A percentile compares a stretch with the other conserved stretches of the same genome.
Evolutionary conservation across 2,113 vertebrate genomes (phyloP).

Genomic region (Otolemur garnettii): DNA sequence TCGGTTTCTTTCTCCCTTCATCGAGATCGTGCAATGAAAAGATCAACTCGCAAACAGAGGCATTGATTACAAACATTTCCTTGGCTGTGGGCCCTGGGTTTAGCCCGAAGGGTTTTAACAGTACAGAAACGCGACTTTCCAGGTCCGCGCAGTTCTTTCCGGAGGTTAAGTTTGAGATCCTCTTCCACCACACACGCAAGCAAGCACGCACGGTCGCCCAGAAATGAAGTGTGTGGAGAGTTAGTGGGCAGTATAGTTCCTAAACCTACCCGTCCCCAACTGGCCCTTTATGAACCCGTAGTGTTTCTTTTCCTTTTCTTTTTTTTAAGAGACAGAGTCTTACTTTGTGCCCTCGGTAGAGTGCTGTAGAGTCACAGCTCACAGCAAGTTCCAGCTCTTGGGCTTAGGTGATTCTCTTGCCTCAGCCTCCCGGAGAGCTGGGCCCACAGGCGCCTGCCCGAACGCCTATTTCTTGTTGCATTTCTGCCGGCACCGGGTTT

Average conservation of each 20-base stretch:
- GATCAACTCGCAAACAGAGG: not conserved
- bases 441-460: too few relatives aligned
- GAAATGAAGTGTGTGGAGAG: not conserved
- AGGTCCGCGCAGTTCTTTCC: not conserved
- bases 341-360: too few relatives aligned
- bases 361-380: too few relatives aligned
- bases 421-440: too few relatives aligned
- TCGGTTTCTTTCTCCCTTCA: not conserved
- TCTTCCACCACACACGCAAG: accelerated
- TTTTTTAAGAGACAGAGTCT: too few relatives aligned
- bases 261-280: not conserved
- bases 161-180: not conserved
- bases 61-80: not conserved
- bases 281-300: not conserved
- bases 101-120: not conserved
- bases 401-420: too few relatives aligned
- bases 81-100: not conserved
- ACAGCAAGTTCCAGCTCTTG: too few relatives aligned
- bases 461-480: too few relatives aligned
- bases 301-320: too few relatives aligned
- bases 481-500: too few relatives aligned
- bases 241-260: not conserved
- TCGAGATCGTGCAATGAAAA: not conserved
- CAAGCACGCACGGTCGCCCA: not conserved
- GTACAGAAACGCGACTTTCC: not conserved